Percentiles rank a stretch among this genome's conserved stretches.
These are phyloP conservation scores for Chanos chanos DNA, from an alignment of 2,797 vertebrate species.

Conservation along the genomic window DNA sequence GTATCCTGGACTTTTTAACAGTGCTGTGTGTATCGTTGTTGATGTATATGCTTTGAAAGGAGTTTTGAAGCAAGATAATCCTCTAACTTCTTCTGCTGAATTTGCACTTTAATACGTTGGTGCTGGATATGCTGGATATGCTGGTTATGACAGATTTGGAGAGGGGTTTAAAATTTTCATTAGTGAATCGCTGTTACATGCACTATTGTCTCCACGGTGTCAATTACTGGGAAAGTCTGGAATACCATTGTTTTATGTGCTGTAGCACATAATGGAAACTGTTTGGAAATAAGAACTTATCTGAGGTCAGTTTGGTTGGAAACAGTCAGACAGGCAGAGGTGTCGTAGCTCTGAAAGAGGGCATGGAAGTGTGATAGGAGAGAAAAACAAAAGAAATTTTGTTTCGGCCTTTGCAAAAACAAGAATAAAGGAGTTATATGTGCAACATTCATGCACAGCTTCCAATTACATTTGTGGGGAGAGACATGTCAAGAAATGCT, in stretches of 20 bases:
- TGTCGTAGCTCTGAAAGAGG: no score
- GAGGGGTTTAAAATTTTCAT: no score
- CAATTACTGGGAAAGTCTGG: no score
- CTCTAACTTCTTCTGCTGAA: conserved; percentile 8
- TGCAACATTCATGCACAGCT: conserved; percentile 2
- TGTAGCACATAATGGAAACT: no score
- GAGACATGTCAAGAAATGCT: conserved; percentile 12
- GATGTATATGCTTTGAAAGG: no score
- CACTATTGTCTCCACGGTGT: no score
- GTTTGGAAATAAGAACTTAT: no score
- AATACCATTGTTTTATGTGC: no score
- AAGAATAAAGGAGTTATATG: conserved; percentile 13
- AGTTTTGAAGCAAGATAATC: not conserved
- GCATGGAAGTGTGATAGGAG: not conserved
- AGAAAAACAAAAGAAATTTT: not conserved
- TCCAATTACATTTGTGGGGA: conserved; percentile 19
- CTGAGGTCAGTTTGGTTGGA: no score
- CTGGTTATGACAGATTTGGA: no score
- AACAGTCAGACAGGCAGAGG: not conserved
- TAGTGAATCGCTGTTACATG: no score
- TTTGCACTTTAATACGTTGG: conserved; percentile 29
- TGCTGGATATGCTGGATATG: no score
- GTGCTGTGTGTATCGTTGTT: not conserved
- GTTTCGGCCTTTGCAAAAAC: conserved; percentile 15
- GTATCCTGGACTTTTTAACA: conserved; percentile 11